These are phyloP conservation scores for Parazoanthus atlanticus DNA, from an alignment of 92 coral and sea anemone genomes.

Conservation along the genomic window DNA sequence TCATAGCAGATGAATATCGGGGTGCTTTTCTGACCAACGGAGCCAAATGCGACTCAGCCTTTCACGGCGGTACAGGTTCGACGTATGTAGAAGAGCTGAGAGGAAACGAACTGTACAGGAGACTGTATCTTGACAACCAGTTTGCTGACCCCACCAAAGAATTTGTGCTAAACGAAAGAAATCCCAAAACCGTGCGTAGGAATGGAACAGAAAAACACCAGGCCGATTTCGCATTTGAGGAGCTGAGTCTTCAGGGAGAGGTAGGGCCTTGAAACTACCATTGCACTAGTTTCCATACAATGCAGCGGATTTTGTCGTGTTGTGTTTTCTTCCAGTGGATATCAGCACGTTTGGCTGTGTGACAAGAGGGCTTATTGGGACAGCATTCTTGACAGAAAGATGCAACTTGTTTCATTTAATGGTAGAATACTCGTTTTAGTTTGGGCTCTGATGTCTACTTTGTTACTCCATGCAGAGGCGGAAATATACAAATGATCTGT, in stretches of 20 bases:
- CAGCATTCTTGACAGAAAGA: too few species aligned
- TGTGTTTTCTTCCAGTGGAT: not conserved
- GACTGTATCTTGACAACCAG: conserved; percentile 68
- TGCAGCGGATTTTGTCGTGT: not conserved
- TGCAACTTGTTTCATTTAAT: too few species aligned
- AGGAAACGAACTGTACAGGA: conserved; percentile 41
- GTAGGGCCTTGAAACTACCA: conserved; percentile 25
- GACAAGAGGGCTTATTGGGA: too few species aligned
- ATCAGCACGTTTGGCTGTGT: too few species aligned
- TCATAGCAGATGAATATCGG: conserved; percentile 62
- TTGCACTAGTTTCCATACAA: too few species aligned
- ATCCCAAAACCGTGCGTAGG: conserved; percentile 56
- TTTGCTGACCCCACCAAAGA: conserved; percentile 59
- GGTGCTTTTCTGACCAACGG: conserved; percentile 60
- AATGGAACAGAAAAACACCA: conserved; percentile 58
- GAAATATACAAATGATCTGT: too few species aligned
- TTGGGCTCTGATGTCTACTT: too few species aligned
- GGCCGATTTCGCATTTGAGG: conserved; percentile 66
- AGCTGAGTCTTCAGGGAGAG: conserved; percentile 59
- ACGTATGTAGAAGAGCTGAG: conserved; percentile 59
- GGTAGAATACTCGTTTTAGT: too few species aligned
- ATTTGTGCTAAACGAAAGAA: conserved; percentile 58
- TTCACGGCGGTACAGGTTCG: conserved; percentile 70
- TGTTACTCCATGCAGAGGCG: too few species aligned
- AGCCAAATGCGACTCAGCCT: conserved; percentile 50